Percentiles rank a stretch among this genome's conserved stretches.
Conservation (phyloP, 2,113 vertebrate genomes). For the Chionis minor region DNA sequence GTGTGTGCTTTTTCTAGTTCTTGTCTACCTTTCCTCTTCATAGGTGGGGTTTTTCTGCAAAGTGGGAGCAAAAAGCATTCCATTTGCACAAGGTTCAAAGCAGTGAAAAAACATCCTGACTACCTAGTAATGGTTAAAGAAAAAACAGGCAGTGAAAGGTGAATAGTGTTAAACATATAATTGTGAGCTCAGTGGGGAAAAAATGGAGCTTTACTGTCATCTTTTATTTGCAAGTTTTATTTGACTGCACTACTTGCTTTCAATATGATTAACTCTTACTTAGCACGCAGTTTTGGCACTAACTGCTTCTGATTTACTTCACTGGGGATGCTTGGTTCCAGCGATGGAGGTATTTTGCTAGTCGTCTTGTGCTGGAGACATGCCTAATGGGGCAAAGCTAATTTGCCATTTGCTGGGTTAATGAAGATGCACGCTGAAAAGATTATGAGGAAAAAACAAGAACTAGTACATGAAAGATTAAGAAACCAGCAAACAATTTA, state of each 20-base stretch:
- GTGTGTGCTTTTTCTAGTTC: not conserved
- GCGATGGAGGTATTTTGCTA: not conserved
- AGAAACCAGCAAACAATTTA: not conserved
- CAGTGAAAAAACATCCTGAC: not conserved
- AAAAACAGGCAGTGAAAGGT: not conserved
- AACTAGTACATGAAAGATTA: not conserved
- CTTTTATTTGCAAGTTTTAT: not conserved
- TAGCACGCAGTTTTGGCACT: not conserved
- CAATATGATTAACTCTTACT: constrained; percentile 22
- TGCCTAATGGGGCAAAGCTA: constrained; percentile 5
- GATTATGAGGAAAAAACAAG: not conserved
- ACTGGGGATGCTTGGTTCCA: not conserved
- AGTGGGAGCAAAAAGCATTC: not conserved
- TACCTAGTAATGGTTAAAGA: not conserved
- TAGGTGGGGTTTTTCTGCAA: not conserved
- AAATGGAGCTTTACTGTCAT: not conserved
- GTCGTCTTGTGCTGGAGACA: not conserved
- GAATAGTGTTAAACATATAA: not conserved
- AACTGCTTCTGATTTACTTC: not conserved
- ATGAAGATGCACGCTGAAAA: not conserved
- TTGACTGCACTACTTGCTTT: constrained; percentile 5
- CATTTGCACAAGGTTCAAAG: not conserved
- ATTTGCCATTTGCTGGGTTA: constrained; percentile 26
- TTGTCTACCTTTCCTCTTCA: not conserved
- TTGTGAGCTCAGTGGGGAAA: not conserved